Evolutionary conservation across 2,113 vertebrate genomes (phyloP), one percentile per base, ranked within the genome.

Genomic region (Gallinago jamesoni): DNA sequence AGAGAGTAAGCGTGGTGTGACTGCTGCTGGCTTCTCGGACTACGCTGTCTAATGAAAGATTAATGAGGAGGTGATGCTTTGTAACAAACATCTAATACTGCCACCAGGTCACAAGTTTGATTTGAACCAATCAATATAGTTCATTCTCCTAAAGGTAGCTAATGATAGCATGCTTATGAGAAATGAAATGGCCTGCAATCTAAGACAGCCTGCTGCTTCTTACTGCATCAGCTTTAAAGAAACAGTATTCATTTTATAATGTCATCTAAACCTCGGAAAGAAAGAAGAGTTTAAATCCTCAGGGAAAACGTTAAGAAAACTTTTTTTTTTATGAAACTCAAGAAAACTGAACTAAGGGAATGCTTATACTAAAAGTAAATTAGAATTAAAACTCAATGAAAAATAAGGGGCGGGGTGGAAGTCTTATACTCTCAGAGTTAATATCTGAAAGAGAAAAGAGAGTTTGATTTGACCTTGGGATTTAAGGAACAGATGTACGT

Each of bases 31-130:
- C 89, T 97, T 97, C 97, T 97, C 56, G 62, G 96, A 97, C 98
- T 92, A 92, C 30, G n/a, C 76, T 72, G 78, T 79, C 97, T 97
- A 95, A 98, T 98, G 96, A 98, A 98, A 98, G 96, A 98, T 98
- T 98, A 93, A 98, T 98, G 94, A 97, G 52, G 87, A 94, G 95
- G 84, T 97, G 96, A 94, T 92, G 91, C 83, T 98, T 95, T 94
- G 96, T 86, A 96, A 86, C 96, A 93, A 97, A 83, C 88, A 87
- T 93, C 93, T 97, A 75, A 97, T 91, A 83, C 64, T 90, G 92
- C 72, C 62, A 92, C 94, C 64, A 90, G 96, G 96, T 97, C 97
- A 94, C 95, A 93, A 79, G 92, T 95, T 90, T 79, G 92, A 95
- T 95, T 96, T 66, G 84, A 97, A 72, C 92, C 97, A 97, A 98